Base-by-base conservation (phyloP, 2,797 vertebrate species). In the Rhyacichthys aspro region DNA sequence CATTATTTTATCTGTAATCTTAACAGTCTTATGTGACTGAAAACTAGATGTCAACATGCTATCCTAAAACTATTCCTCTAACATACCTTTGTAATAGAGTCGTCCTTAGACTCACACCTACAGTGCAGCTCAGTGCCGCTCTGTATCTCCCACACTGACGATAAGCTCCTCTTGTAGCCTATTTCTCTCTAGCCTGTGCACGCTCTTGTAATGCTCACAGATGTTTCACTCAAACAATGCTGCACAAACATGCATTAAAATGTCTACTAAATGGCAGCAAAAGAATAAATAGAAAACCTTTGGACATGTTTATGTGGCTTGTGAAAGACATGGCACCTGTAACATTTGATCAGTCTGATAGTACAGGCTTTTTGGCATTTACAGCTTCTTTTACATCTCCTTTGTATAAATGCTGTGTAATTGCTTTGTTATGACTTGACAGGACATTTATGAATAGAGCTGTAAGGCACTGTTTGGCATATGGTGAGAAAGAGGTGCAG, bases 131-230 rank as follows among this genome's bases (percentile, higher is more conserved):
- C 63, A 54, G 5, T 1, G 1, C 66, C 48, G 45, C 28, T 66
- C 41, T 63, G 59, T 39, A 53, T 70, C 64, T 78, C 67, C 70
- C 59, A 65, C 68, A 57, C 76, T 72, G 37, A 52, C 61, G 70
- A 79, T 72, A 58, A 69, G 55, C 81, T 65, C 28, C 62, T 71
- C 76, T 67, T 45, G 63, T 59, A 55, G 65, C 23, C 43, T 38
- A 11, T 19, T 43, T 10, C 47, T 47, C 16, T 36, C 32, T n/a
- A n/a, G n/a, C n/a, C n/a, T n/a, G 7, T 28, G 7, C 49, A 7
- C 38, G 45, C 42, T 41, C 7, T 44, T 19, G 61, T 14, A 55
- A 63, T 62, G 6, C 47, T 1, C 43, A 38, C 49, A 49, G 11
- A 37, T 14, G 46, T 65, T 43, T 23, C 14, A 56, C 39, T 61